These are phyloP conservation scores for Lophura swinhoii DNA, from an alignment of 2,797 vertebrate species.

Conservation along the genomic window DNA sequence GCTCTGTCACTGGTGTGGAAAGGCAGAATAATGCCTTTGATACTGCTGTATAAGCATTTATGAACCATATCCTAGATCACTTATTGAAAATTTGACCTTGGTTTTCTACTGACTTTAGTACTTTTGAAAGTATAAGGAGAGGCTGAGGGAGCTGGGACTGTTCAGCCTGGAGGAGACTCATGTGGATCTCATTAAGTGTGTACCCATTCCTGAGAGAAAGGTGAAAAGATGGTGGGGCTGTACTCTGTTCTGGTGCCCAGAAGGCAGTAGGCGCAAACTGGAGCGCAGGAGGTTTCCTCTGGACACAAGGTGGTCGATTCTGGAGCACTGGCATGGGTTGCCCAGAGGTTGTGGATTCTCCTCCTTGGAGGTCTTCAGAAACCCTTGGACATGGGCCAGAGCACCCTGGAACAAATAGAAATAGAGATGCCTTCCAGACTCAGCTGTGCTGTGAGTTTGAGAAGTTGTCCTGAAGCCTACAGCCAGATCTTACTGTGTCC, in stretches of 20 bases:
- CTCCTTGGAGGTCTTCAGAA: background rate
- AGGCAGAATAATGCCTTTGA: background rate
- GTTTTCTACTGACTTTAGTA: background rate
- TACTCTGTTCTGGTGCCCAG: background rate
- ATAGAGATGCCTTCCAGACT: background rate
- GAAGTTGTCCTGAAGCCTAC: background rate
- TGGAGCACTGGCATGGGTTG: background rate
- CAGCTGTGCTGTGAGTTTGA: background rate
- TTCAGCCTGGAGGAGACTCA: background rate
- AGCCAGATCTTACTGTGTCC: background rate
- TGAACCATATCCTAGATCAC: rapidly evolving
- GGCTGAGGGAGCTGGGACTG: background rate
- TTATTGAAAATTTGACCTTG: background rate
- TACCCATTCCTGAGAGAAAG: background rate
- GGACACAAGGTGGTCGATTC: background rate
- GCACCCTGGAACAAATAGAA: background rate
- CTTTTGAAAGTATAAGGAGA: background rate
- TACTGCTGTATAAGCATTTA: background rate
- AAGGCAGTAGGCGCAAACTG: background rate
- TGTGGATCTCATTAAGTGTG: background rate
- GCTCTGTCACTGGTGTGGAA: background rate
- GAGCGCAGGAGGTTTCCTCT: background rate
- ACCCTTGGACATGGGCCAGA: background rate
- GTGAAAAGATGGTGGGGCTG: background rate
- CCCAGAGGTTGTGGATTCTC: background rate